A percentile compares a stretch with the other conserved stretches of the same genome.
phyloP scores from a whole-genome alignment of 2,888 invertebrate genomes.

The Nipponacmea schrenckii region DNA sequence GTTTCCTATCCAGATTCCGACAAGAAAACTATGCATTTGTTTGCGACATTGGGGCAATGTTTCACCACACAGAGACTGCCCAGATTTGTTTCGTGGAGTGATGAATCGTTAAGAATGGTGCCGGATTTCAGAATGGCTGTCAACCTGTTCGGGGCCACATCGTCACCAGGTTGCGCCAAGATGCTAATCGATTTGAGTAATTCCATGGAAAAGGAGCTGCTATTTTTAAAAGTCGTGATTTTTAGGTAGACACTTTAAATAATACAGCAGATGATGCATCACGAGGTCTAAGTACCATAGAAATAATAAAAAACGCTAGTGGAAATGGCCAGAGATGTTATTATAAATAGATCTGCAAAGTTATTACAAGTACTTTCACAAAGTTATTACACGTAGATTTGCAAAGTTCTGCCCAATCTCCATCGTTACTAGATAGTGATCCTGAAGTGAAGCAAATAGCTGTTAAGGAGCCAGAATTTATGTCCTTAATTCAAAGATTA shows the following conservation, averaged over 20 bases:
- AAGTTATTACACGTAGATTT: too few relatives aligned
- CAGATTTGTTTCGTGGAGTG: conserved; percentile 14
- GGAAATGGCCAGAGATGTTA: conserved; percentile 27
- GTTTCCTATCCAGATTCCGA: conserved; percentile 20
- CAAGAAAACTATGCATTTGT: conserved; percentile 18
- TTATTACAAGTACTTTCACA: too few relatives aligned
- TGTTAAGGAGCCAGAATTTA: conserved; percentile 12
- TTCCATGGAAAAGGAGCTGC: neutral
- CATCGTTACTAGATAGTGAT: conserved; percentile 10
- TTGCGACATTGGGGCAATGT: conserved; percentile 23
- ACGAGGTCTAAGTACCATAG: conserved; percentile 15
- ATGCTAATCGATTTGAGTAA: neutral
- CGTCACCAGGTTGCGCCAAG: conserved; percentile 16
- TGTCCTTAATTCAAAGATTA: neutral
- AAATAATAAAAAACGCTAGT: conserved; percentile 21
- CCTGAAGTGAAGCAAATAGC: conserved; percentile 22
- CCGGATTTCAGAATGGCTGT: conserved; percentile 24
- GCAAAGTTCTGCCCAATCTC: too few relatives aligned
- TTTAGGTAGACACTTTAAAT: conserved; percentile 11
- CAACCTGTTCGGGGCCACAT: conserved; percentile 27
- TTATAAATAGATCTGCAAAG: too few relatives aligned
- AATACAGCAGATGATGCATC: conserved; percentile 36
- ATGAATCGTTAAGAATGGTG: neutral
- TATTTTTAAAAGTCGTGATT: conserved; percentile 1
- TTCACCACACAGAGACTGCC: conserved; percentile 17